These are phyloP conservation scores for Drosophila peninsularis DNA, from an alignment of 2,888 invertebrate genomes.

Conservation along the genomic window DNA sequence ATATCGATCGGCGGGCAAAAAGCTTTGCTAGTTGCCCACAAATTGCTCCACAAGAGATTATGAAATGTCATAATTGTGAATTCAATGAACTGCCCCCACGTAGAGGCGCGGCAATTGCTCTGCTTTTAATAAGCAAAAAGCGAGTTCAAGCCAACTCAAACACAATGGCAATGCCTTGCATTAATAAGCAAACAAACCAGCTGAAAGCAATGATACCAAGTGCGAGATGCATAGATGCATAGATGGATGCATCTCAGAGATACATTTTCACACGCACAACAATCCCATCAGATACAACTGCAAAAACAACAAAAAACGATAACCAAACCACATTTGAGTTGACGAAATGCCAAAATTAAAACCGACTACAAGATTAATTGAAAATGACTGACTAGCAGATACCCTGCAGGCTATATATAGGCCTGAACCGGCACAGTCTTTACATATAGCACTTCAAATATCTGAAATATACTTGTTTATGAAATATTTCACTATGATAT, in stretches of 20 bases:
- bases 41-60: slow-evolving; percentile 39
- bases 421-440: background rate
- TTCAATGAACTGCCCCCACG: slow-evolving; percentile 63
- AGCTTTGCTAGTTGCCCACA: slow-evolving; percentile 17
- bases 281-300: slow-evolving; percentile 33
- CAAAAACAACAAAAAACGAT: slow-evolving; percentile 21
- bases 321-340: no score
- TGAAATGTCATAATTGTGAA: slow-evolving; percentile 63
- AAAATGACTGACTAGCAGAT: background rate
- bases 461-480: no score
- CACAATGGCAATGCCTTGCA: slow-evolving; percentile 63
- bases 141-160: slow-evolving; percentile 56
- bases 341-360: slow-evolving; percentile 41
- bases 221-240: slow-evolving; percentile 24
- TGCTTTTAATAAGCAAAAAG: slow-evolving; percentile 44
- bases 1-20: slow-evolving; percentile 59
- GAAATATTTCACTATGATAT: no score
- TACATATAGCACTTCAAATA: no score
- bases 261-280: slow-evolving; percentile 61
- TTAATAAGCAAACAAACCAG: slow-evolving; percentile 52
- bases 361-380: slow-evolving; percentile 7
- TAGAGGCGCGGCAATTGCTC: slow-evolving; percentile 34
- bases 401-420: background rate
- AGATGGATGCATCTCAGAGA: slow-evolving; percentile 24
- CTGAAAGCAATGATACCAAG: slow-evolving; percentile 24